These are phyloP conservation scores for Poecile atricapillus DNA, from an alignment of 2,113 vertebrate genomes.

Conservation along the genomic window DNA sequence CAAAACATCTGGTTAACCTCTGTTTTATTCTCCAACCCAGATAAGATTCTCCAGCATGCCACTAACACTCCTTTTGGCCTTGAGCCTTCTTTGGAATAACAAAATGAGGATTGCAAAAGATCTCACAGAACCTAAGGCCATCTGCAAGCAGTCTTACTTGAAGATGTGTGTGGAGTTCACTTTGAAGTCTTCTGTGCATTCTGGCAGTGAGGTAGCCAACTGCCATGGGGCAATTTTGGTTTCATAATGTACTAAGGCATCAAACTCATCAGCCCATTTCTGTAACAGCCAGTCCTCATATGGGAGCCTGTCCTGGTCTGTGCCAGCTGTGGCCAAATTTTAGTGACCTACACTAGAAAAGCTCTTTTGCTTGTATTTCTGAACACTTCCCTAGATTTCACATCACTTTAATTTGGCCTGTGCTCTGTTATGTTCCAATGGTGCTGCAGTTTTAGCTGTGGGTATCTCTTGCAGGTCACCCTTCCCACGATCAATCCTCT, in stretches of 20 bases:
- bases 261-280: not conserved
- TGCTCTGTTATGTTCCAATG: not conserved
- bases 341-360: not conserved
- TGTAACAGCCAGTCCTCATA: not conserved
- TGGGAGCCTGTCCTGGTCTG: not conserved
- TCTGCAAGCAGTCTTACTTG: not conserved
- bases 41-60: not conserved
- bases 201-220: not conserved
- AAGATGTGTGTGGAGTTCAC: not conserved
- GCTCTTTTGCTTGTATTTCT: not conserved
- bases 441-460: not conserved
- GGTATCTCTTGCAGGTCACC: not conserved
- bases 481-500: not conserved
- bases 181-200: not conserved
- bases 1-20: not conserved
- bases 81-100: not conserved
- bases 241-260: not conserved
- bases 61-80: not conserved
- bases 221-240: not conserved
- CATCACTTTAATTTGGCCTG: not conserved
- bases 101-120: not conserved
- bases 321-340: not conserved
- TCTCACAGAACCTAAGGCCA: not conserved
- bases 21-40: not conserved
- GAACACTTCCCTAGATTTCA: not conserved